Evolutionary conservation across 2,113 vertebrate genomes (phyloP), one percentile per base, ranked within the genome.

Genomic region (Psilopogon haemacephalus): DNA sequence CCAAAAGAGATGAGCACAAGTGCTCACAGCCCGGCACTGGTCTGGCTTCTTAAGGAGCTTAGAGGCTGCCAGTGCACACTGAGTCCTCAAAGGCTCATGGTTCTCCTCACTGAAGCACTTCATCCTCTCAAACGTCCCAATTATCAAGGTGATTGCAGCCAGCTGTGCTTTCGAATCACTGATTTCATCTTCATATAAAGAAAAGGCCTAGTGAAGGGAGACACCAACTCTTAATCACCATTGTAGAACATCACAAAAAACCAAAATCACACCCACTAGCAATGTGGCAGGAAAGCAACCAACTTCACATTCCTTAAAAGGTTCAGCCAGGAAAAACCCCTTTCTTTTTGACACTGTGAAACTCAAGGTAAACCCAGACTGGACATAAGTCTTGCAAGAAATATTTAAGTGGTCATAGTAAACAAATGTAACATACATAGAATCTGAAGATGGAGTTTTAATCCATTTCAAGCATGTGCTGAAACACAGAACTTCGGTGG

Each of bases 141-240:
- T 99, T 96, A 99, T 99, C 92, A 99, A 97, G 3, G 99, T 99
- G 96, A 99, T 99, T 82, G 99, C 99, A n/a, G 99, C 99, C 95
- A 99, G 96, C 97, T 99, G 99, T 42, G 99, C 99, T 97, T 99
- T 99, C 32, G 99, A 99, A 97, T 99, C 99, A 74, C 99, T 99
- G 97, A 99, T 99, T 98, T 99, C 99, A 84, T 99, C 99, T 97
- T 99, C 99, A 55, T 99, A 99, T 8, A 99, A 97, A 54, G 99
- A 99, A 93, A 99, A 99, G 13, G 99, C 99, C 99, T 99, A 93
- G 40, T 72, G 15, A 93, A 38, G 68, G 30, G 42, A 79, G 38
- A 89, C 54, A 33, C 40, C 18, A 83, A 70, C 16, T 82, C 32
- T 50, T 58, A 70, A 63, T 63, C 54, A 35, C n/a, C 33, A 44